A percentile compares a stretch with the other conserved stretches of the same genome.
Evolutionary conservation across 1,140 invertebrate species (phyloP).

Genomic region (Pteromalus puparum): DNA sequence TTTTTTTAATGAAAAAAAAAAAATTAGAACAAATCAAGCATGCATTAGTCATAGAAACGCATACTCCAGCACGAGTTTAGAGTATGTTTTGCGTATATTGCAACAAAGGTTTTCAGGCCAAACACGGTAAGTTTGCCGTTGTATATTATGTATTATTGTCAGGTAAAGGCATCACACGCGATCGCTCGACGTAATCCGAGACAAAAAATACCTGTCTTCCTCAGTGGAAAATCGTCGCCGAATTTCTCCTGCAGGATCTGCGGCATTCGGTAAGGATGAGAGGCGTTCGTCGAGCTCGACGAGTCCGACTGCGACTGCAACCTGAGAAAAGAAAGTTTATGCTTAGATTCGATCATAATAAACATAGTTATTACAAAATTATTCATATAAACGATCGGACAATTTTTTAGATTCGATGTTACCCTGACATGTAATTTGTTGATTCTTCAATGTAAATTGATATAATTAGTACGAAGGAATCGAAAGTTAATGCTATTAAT

Average conservation of each 20-base stretch:
- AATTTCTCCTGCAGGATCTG: conserved; percentile 76
- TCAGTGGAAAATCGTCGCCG: conserved; percentile 88
- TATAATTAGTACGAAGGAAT: too few species aligned
- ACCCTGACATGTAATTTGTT: too few species aligned
- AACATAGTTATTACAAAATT: too few species aligned
- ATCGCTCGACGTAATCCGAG: neutral
- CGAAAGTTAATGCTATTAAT: too few species aligned
- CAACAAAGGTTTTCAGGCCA: neutral
- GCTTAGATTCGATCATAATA: neutral
- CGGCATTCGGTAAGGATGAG: conserved; percentile 83
- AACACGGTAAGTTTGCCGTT: neutral
- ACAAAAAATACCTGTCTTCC: conserved; percentile 89
- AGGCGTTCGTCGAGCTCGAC: conserved; percentile 74
- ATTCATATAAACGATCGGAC: too few species aligned
- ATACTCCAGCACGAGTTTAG: conserved; percentile 15
- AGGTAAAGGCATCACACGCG: neutral
- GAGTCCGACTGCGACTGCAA: conserved; percentile 71
- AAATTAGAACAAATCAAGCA: neutral
- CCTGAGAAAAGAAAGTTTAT: conserved; percentile 59
- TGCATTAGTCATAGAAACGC: conserved; percentile 40
- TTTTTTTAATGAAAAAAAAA: neutral
- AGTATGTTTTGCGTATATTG: too few species aligned
- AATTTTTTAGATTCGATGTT: too few species aligned
- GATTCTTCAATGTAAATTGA: too few species aligned
- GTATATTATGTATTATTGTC: neutral